A percentile compares a stretch with the other conserved stretches of the same genome.
These are phyloP conservation scores for Sylvia borin DNA, from an alignment of 2,797 vertebrate genomes.

Conservation along the genomic window DNA sequence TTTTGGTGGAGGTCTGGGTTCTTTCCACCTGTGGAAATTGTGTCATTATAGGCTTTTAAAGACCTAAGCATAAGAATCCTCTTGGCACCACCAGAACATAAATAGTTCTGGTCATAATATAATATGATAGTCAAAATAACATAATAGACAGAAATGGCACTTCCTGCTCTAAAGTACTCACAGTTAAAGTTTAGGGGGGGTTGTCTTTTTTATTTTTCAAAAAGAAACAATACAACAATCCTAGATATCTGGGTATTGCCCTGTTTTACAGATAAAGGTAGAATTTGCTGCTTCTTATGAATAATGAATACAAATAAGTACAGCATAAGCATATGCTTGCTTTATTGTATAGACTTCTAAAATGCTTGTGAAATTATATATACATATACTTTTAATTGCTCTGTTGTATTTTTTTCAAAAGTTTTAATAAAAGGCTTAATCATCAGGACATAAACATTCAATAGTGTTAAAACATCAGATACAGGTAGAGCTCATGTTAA, in stretches of 20 bases:
- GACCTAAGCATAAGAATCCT: background rate
- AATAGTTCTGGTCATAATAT: too few species aligned
- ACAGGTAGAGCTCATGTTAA: background rate
- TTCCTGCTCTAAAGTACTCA: background rate
- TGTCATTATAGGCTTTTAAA: background rate
- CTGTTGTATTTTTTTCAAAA: background rate
- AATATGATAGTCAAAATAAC: too few species aligned
- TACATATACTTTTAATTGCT: background rate
- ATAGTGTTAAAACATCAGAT: background rate
- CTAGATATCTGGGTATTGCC: background rate
- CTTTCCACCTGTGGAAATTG: background rate
- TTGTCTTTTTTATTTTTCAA: background rate
- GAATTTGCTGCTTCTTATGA: background rate
- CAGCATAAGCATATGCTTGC: background rate
- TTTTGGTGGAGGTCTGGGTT: background rate
- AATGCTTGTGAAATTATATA: background rate
- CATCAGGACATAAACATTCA: background rate
- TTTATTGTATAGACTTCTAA: background rate
- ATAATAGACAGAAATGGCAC: background rate
- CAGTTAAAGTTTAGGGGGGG: fast-evolving
- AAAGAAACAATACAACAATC: background rate
- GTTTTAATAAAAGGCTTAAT: background rate
- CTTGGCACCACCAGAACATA: background rate
- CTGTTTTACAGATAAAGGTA: background rate
- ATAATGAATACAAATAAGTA: background rate